Evolutionary conservation across 1,140 invertebrate species (phyloP), one percentile per base, ranked within the genome.

Genomic region (Psix sp.): DNA sequence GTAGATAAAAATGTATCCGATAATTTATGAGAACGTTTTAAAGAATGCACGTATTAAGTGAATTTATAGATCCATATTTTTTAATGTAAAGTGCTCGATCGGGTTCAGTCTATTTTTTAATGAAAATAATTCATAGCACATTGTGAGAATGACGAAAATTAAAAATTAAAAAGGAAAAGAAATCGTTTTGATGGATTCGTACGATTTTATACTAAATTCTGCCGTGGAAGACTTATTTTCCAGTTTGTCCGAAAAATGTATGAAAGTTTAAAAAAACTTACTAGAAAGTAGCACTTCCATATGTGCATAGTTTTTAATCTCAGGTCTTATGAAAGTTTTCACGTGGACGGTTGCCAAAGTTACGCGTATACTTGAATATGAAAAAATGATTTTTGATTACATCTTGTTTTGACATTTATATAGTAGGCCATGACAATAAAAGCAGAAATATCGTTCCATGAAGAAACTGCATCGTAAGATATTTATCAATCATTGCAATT

Each of bases 291-390:
- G 33, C 13, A 13, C 13, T 35, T 35, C n/a, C 33, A 35, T 14
- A 35, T 35, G 13, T 35, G 33, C 33, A 35, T 35, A 35, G 33
- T 13, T 35, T 35, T 35, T 35, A 35, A 35, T 35, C 33, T 35
- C n/a, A 35, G 13, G 33, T 35, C 33, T 35, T 35, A 35, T 35
- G 33, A 35, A 35, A 35, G 33, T 35, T 35, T 35, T 11, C 13
- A 35, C 33, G 13, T 35, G 33, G 33, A 35, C 13, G n/a, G 6
- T 11, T 35, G 33, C 33, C 33, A 35, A 35, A 35, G n/a, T 35
- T 35, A 35, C 33, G 33, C n/a, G 26, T 29, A 29, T 29, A 29
- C 7, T 2, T 7, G n/a, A 29, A 35, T 7, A 35, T 13, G 11
- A 35, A 35, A 35, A 35, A 35, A 35, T 13, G 6, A 14, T 35